Evolutionary conservation across 2,113 vertebrate genomes (phyloP).

Genomic region (Platysternon megacephalum): DNA sequence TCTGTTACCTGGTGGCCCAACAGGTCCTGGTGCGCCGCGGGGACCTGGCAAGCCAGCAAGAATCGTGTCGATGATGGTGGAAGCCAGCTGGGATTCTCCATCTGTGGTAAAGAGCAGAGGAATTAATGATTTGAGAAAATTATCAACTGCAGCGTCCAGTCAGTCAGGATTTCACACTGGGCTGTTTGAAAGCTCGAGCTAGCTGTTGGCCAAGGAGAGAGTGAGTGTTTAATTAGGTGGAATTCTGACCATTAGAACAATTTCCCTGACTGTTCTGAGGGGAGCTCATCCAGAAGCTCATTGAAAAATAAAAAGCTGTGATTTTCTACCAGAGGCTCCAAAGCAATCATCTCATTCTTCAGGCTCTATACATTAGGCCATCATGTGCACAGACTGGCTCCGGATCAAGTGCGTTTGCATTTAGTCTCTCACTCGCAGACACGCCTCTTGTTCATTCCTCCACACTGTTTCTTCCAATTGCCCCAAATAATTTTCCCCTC

Average conservation of each 20-base stretch:
- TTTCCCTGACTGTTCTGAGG: not conserved
- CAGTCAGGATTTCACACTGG: not conserved
- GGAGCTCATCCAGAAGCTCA: not conserved
- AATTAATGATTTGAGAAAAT: not conserved
- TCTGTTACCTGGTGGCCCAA: slow-evolving; percentile 77
- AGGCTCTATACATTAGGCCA: not conserved
- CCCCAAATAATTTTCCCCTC: not conserved
- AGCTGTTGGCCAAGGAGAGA: not conserved
- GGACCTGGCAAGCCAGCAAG: slow-evolving; percentile 81
- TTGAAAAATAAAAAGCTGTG: not conserved
- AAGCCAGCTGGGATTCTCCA: slow-evolving; percentile 77
- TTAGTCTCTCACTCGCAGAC: not conserved
- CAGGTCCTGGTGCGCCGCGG: slow-evolving; percentile 78
- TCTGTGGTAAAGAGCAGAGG: slow-evolving; percentile 60
- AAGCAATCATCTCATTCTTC: not conserved
- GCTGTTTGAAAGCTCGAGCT: not conserved
- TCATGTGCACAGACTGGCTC: not conserved
- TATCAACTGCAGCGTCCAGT: not conserved
- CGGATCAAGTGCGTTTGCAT: not conserved
- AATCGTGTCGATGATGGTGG: slow-evolving; percentile 81
- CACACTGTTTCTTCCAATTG: not conserved
- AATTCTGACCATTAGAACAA: not conserved
- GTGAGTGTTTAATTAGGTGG: not conserved
- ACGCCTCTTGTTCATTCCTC: not conserved
- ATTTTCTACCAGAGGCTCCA: not conserved